These are phyloP conservation scores for Orcinus orca DNA, from an alignment of 2,113 vertebrate genomes.

Conservation along the genomic window DNA sequence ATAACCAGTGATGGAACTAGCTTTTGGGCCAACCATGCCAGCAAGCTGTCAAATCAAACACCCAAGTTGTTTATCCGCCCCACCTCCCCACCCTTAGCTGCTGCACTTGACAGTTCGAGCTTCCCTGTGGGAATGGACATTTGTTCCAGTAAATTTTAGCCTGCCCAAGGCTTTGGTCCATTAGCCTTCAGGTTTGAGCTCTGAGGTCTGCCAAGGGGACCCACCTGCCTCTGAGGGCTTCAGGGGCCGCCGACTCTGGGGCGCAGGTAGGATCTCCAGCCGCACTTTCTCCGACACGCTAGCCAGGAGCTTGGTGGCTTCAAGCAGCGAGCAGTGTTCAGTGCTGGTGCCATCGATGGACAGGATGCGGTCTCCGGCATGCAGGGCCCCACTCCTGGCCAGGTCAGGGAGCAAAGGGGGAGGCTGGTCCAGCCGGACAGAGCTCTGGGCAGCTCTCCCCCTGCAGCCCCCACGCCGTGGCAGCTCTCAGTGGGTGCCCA, in stretches of 20 bases:
- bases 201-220: slow-evolving; percentile 17
- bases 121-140: neutral
- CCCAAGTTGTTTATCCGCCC: neutral
- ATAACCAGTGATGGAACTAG: neutral
- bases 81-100: neutral
- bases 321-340: slow-evolving; percentile 94
- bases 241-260: slow-evolving; percentile 88
- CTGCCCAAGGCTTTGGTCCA: neutral
- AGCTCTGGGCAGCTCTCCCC: neutral
- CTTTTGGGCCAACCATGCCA: neutral
- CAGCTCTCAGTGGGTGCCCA: slow-evolving; percentile 50
- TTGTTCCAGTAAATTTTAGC: neutral
- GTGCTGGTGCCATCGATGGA: slow-evolving; percentile 95
- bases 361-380: slow-evolving; percentile 92
- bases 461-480: accelerated
- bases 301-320: slow-evolving; percentile 94
- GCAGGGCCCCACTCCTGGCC: slow-evolving; percentile 92
- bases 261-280: slow-evolving; percentile 93
- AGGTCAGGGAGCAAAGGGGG: neutral
- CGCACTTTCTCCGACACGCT: slow-evolving; percentile 89
- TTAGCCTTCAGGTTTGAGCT: neutral
- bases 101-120: neutral
- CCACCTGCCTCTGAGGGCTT: slow-evolving; percentile 93
- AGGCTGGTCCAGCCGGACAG: neutral
- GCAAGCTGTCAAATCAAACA: neutral